A percentile compares a stretch with the other conserved stretches of the same genome.
Conservation (phyloP, 2,113 vertebrate genomes). For the Tamias sibiricus region DNA sequence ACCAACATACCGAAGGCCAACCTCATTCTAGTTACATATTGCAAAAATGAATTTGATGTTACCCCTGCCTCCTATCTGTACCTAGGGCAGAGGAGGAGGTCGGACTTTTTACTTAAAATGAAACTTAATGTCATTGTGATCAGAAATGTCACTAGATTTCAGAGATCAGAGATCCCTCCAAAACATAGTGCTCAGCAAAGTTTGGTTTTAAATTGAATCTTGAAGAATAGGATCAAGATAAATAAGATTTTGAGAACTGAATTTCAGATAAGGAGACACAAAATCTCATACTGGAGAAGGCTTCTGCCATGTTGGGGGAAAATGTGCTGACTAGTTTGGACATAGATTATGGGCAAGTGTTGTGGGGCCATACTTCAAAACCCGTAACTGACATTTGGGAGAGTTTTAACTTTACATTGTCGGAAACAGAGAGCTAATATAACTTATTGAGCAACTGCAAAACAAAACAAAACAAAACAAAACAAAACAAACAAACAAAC, state of each 20-base stretch:
- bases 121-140: not conserved
- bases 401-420: not conserved
- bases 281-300: not conserved
- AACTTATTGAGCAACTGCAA: not conserved
- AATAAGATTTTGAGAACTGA: constrained; percentile 20
- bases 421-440: not conserved
- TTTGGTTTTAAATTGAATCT: constrained; percentile 36
- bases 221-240: not conserved
- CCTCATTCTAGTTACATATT: not conserved
- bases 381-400: not conserved
- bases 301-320: not conserved
- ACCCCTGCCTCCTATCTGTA: not conserved
- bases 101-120: not conserved
- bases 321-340: not conserved
- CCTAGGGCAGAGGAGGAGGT: not conserved
- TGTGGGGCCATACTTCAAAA: not conserved
- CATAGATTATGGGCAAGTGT: not conserved
- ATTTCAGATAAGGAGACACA: constrained; percentile 44
- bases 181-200: not conserved
- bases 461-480: no score
- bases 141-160: not conserved
- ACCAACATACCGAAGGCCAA: not conserved
- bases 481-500: no score
- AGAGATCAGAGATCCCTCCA: not conserved
- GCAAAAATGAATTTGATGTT: not conserved